A percentile compares a stretch with the other conserved stretches of the same genome.
Conservation (phyloP, 2,888 invertebrate genomes). For the Mesorhabditis sp. region DNA sequence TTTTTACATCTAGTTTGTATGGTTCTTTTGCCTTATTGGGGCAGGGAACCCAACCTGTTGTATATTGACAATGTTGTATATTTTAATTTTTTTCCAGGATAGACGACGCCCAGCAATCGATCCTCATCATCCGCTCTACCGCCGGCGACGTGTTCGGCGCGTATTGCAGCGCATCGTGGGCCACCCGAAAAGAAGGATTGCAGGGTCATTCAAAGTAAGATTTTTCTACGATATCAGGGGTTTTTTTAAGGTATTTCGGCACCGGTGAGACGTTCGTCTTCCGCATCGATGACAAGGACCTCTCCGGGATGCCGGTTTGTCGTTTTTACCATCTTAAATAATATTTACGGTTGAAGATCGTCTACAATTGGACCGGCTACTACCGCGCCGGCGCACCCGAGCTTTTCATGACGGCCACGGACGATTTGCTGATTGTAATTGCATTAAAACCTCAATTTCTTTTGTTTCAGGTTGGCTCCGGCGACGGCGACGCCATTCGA, state of each 20-base stretch:
- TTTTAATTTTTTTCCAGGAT: slow-evolving; percentile 28
- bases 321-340: neutral
- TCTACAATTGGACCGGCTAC: slow-evolving; percentile 20
- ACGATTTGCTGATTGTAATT: slow-evolving; percentile 43
- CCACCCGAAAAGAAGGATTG: slow-evolving; percentile 46
- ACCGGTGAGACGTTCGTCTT: slow-evolving; percentile 55
- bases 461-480: slow-evolving; percentile 49
- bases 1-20: neutral
- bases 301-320: neutral
- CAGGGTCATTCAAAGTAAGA: slow-evolving; percentile 42
- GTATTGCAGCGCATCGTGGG: slow-evolving; percentile 50
- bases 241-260: slow-evolving; percentile 33
- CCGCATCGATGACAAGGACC: slow-evolving; percentile 29
- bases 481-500: slow-evolving; percentile 53
- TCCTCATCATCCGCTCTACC: slow-evolving; percentile 46
- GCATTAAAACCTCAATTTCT: no score
- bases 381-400: slow-evolving; percentile 42
- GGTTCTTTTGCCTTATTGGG: no score
- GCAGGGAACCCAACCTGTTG: neutral
- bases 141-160: slow-evolving; percentile 51
- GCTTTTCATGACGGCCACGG: slow-evolving; percentile 54
- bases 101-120: slow-evolving; percentile 48
- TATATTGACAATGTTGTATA: neutral
- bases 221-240: no score
- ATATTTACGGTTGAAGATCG: neutral